Conservation (phyloP, 2,113 vertebrate species). For the Sinocyclocheilus maitianheensis region DNA sequence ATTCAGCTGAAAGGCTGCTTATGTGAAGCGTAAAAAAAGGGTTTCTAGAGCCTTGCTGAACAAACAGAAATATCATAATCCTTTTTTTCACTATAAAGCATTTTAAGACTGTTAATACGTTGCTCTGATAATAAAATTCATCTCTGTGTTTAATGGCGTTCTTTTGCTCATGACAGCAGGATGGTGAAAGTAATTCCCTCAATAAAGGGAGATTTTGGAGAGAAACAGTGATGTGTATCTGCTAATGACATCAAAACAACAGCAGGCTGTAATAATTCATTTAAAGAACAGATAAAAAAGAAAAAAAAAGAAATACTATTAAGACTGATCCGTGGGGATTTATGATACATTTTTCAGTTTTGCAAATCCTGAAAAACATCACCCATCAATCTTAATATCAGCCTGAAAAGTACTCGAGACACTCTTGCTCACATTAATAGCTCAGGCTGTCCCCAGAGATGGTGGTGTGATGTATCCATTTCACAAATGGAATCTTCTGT, state of each 20-base stretch:
- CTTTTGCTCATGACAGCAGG: conserved; percentile 27
- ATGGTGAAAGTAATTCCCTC: conserved; percentile 16
- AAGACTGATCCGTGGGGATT: neutral
- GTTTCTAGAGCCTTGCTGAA: neutral
- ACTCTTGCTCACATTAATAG: conserved; percentile 7
- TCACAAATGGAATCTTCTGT: conserved; percentile 10
- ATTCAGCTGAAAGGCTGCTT: neutral
- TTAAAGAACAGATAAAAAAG: neutral
- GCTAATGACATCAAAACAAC: conserved; percentile 14
- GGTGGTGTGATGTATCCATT: conserved; percentile 8
- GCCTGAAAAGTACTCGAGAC: neutral
- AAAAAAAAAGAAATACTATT: neutral
- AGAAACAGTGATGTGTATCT: neutral
- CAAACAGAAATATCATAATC: neutral
- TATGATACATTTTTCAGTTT: neutral
- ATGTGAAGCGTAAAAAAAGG: neutral
- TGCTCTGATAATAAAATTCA: neutral
- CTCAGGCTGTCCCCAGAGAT: neutral
- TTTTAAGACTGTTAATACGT: conserved; percentile 4
- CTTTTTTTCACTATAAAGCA: neutral
- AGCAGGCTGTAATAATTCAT: neutral
- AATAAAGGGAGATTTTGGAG: neutral
- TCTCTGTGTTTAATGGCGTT: neutral
- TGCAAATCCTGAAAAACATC: neutral
- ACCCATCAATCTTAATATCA: neutral